These are phyloP conservation scores for Calcarius lapponicus DNA, from an alignment of 2,797 vertebrate species.

Conservation along the genomic window DNA sequence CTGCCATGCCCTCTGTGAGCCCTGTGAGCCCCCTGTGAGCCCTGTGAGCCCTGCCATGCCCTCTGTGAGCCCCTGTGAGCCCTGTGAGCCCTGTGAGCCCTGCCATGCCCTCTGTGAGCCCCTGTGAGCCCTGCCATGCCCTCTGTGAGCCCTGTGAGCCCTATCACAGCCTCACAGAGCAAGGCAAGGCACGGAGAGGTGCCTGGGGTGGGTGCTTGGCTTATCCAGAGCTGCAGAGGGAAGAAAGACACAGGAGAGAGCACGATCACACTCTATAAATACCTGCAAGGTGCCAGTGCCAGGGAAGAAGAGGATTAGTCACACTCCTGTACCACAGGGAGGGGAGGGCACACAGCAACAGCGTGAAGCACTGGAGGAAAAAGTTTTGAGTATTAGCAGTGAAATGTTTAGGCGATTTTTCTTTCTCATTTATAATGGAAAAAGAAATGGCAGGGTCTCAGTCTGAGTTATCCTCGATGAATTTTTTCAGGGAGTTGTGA, in stretches of 20 bases:
- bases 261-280: constrained; percentile 49
- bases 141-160: not conserved
- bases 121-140: no score
- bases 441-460: not conserved
- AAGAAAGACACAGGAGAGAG: constrained; percentile 4
- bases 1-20: no score
- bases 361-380: not conserved
- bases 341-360: not conserved
- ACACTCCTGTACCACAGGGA: not conserved
- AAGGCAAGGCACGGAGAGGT: not conserved
- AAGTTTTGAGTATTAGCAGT: not conserved
- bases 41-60: no score
- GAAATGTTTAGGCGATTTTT: not conserved
- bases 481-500: not conserved
- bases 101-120: no score
- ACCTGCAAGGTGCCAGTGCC: constrained; percentile 41
- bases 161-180: not conserved
- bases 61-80: no score
- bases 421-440: not conserved
- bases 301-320: constrained; percentile 48
- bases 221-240: not conserved
- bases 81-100: no score
- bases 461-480: not conserved
- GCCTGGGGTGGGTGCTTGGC: not conserved
- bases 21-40: no score